Base-by-base conservation (phyloP, 53 echinoderm and acorn worm genomes). In the Astropecten irregularis region DNA sequence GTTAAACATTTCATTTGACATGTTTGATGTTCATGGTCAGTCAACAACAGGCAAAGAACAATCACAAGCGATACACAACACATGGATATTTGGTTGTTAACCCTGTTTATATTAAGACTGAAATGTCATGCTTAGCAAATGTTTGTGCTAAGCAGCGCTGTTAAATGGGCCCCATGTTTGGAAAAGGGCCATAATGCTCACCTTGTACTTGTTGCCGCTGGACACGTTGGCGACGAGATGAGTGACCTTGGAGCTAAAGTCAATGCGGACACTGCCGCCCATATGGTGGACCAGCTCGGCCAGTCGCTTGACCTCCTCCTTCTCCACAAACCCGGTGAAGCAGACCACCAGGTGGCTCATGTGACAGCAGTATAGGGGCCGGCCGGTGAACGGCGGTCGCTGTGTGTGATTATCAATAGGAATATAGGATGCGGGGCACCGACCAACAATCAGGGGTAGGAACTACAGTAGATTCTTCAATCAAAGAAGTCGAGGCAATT, bases 201-300 rank as follows among this genome's bases (percentile, higher is more conserved):
- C 97, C 94, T 92, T 92, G 82, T 94, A 97, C 73, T 97, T 97
- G 39, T 90, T 89, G 28, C 97, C 90, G 47, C 49, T 81, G n/a
- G 97, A 89, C 2, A 88, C 72, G 54, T 97, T 97, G 32, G 97
- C 97, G 27, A 97, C 94, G 23, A 97, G 94, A 72, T 97, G 97
- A 0, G 97, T 97, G 40, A 97, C 94, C 29, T 90, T 89, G 3
- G 97, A 47, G 5, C 87, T 90, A 88, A 95, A 94, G 31, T 97
- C 97, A 19, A 83, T 97, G 32, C 97, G 87, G 40, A 97, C 92
- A 50, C 97, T 94, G 70, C 97, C 97, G 18, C 93, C 97, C 97
- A 97, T 97, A 72, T 97, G 94, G 66, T 97, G 97, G 0, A 97
- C 92, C 50, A 94, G 60, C 25, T 94, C 91, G 11, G 87, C 97